Percentiles rank a stretch among this genome's conserved stretches.
Evolutionary conservation across 2,888 invertebrate genomes (phyloP).

Genomic region (Drosophila diplacantha): DNA sequence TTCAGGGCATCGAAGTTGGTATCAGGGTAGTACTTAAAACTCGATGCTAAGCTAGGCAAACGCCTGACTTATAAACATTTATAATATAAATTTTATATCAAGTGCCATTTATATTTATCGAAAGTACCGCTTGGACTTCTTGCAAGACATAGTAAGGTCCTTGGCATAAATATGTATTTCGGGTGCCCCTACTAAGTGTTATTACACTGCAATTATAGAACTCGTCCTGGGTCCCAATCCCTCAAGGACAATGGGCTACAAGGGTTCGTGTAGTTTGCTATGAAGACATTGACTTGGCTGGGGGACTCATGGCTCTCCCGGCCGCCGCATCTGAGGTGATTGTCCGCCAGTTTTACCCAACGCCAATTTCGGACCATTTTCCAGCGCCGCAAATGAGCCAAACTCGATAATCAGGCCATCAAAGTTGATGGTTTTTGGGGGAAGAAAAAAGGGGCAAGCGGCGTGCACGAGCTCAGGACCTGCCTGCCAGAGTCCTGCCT

Average conservation of each 20-base stretch:
- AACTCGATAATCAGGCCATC: constrained; percentile 61
- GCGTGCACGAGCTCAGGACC: constrained; percentile 2
- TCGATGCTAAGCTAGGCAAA: too few relatives aligned
- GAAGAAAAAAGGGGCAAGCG: constrained; percentile 16
- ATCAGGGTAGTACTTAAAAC: too few relatives aligned
- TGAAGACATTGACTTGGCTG: not conserved
- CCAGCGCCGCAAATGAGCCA: constrained; percentile 49
- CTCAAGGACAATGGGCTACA: not conserved
- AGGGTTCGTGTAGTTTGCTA: not conserved
- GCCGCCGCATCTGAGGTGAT: constrained; percentile 10
- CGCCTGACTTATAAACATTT: not conserved
- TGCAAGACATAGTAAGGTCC: too few relatives aligned
- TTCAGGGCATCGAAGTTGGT: too few relatives aligned
- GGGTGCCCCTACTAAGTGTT: not conserved
- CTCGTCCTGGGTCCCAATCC: not conserved
- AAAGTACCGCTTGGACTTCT: not conserved
- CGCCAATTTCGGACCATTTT: constrained; percentile 22
- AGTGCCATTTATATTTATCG: too few relatives aligned
- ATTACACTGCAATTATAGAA: constrained; percentile 7
- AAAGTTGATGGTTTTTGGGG: constrained; percentile 52
- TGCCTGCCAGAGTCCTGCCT: not conserved
- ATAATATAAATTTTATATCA: not conserved
- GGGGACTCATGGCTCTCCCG: not conserved
- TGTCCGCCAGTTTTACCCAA: constrained; percentile 15
- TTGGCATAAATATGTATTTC: not conserved